phyloP scores from a whole-genome alignment of 2,113 vertebrate species.

The Nyctibius bracteatus region DNA sequence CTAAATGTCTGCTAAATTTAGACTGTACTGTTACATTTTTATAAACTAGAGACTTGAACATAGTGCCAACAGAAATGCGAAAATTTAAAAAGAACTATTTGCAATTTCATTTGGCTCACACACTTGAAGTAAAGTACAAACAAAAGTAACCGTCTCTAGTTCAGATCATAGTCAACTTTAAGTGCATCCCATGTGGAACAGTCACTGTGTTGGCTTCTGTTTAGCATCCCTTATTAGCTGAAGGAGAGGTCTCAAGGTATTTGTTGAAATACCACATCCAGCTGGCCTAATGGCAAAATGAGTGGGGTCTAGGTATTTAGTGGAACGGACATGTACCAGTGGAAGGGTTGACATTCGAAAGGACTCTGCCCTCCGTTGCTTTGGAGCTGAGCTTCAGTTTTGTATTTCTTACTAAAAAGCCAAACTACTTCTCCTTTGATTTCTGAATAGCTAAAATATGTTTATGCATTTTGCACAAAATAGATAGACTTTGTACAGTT shows the following conservation, averaged over 20 bases:
- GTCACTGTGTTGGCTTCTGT: neutral
- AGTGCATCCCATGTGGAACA: neutral
- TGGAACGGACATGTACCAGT: accelerated
- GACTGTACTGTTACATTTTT: neutral
- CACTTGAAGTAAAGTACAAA: neutral
- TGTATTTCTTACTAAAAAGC: neutral
- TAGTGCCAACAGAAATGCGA: neutral
- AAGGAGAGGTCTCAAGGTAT: neutral
- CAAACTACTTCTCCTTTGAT: neutral
- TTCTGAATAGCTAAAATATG: neutral
- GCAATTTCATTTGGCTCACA: neutral
- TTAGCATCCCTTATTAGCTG: neutral
- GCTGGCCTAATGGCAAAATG: neutral
- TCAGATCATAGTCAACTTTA: neutral
- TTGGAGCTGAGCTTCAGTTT: neutral
- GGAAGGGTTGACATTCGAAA: neutral
- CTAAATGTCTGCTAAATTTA: neutral
- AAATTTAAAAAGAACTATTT: accelerated
- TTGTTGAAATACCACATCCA: neutral
- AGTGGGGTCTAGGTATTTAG: accelerated
- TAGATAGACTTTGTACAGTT: neutral
- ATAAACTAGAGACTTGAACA: neutral
- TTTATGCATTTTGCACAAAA: neutral
- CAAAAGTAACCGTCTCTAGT: neutral
- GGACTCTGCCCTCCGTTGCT: neutral